Conservation (phyloP, 2,888 invertebrate species). For the Saturnia pavonia region DNA sequence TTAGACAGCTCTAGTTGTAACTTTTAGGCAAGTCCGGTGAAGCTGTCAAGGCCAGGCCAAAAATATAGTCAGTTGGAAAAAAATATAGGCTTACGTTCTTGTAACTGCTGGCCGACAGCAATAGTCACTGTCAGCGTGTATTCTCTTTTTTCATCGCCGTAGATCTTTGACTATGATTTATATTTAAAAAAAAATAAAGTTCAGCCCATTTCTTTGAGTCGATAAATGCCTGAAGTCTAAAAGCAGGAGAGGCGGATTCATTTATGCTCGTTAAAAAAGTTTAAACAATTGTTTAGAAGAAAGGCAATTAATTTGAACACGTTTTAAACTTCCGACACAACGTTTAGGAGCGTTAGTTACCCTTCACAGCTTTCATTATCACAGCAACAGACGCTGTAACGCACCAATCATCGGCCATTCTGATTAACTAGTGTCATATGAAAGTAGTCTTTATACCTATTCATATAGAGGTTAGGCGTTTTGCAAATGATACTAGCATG, state of each 20-base stretch:
- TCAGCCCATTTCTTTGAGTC: background rate
- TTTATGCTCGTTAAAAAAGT: background rate
- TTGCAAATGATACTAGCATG: background rate
- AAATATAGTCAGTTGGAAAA: too few relatives aligned
- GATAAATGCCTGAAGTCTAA: background rate
- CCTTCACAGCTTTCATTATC: slow-evolving; percentile 9
- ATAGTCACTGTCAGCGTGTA: too few relatives aligned
- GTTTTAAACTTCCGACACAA: slow-evolving; percentile 3
- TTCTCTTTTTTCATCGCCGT: too few relatives aligned
- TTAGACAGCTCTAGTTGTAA: too few relatives aligned
- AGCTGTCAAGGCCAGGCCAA: too few relatives aligned
- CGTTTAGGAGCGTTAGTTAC: slow-evolving; percentile 12
- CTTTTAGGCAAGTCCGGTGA: too few relatives aligned
- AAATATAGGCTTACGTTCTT: too few relatives aligned
- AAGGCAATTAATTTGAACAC: slow-evolving; percentile 5
- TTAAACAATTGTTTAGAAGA: slow-evolving; percentile 6
- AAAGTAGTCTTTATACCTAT: background rate
- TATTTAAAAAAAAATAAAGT: background rate
- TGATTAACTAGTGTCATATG: background rate
- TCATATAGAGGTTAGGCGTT: background rate
- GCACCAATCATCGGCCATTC: background rate
- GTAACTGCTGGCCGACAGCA: too few relatives aligned
- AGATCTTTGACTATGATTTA: background rate
- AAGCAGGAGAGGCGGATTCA: background rate
- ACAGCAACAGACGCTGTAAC: background rate